Conservation (phyloP, 2,888 invertebrate genomes). For the Temnothorax unifasciatus region DNA sequence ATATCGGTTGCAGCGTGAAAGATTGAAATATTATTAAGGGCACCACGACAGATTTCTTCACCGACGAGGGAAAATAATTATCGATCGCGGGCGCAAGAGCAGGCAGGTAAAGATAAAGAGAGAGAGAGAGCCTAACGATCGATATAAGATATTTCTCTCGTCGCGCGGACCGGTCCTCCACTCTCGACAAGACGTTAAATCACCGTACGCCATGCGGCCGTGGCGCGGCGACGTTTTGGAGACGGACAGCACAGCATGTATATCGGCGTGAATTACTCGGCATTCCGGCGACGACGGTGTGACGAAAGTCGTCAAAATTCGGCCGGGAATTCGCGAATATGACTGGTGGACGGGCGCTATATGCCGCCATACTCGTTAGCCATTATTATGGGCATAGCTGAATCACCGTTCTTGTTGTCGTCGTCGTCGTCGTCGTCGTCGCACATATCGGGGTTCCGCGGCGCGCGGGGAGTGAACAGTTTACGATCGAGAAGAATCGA, state of each 20-base stretch:
- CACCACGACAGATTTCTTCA: constrained; percentile 43
- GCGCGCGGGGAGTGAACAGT: constrained; percentile 68
- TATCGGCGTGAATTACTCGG: constrained; percentile 51
- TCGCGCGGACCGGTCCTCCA: constrained; percentile 35
- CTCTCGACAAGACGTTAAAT: constrained; percentile 38
- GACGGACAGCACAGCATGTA: constrained; percentile 8
- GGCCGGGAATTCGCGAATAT: constrained; percentile 69
- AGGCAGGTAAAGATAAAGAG: background rate
- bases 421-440: constrained; percentile 13
- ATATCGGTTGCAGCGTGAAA: background rate
- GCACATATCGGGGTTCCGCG: constrained; percentile 53
- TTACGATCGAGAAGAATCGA: constrained; percentile 80
- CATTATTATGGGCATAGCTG: constrained; percentile 76
- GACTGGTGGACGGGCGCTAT: constrained; percentile 32
- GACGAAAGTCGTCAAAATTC: constrained; percentile 66
- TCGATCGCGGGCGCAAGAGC: constrained; percentile 8
- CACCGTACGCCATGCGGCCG: constrained; percentile 9
- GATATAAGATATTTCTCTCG: constrained; percentile 42
- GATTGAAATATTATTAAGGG: constrained; percentile 31
- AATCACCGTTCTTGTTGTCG: constrained; percentile 64
- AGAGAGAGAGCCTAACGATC: constrained; percentile 31
- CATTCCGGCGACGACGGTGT: constrained; percentile 36
- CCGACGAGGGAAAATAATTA: constrained; percentile 46
- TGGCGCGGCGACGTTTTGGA: background rate
- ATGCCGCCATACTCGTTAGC: constrained; percentile 71